Evolutionary conservation across 2,113 vertebrate species (phyloP).

Genomic region (Carassius auratus): DNA sequence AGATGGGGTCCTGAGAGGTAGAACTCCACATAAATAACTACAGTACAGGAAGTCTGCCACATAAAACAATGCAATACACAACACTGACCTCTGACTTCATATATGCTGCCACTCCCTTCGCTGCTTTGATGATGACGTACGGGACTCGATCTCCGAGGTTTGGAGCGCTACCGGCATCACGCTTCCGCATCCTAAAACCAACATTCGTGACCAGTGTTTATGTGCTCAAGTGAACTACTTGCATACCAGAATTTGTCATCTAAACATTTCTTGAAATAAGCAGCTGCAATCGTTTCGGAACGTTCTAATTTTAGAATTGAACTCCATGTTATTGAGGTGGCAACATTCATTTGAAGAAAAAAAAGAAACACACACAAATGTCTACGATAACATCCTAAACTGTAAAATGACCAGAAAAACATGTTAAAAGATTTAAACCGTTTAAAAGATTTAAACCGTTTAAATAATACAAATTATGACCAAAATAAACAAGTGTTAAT

Average conservation of each 20-base stretch:
- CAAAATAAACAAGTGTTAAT: too few relatives aligned
- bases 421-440: too few relatives aligned
- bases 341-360: too few relatives aligned
- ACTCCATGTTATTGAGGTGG: too few relatives aligned
- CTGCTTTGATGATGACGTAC: conserved; percentile 87
- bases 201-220: background rate
- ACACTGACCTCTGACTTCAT: conserved; percentile 90
- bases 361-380: too few relatives aligned
- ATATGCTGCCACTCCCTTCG: conserved; percentile 89
- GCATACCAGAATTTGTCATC: background rate
- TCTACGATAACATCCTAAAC: too few relatives aligned
- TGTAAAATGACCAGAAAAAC: too few relatives aligned
- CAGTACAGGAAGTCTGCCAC: background rate
- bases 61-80: background rate
- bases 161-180: conserved; percentile 89
- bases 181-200: conserved; percentile 84
- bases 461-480: too few relatives aligned
- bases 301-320: too few relatives aligned
- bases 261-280: background rate
- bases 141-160: conserved; percentile 90
- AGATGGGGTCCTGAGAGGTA: conserved; percentile 83
- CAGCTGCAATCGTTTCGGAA: too few relatives aligned
- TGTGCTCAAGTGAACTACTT: background rate
- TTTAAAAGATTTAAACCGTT: too few relatives aligned
- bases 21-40: background rate